phyloP scores from a whole-genome alignment of 2,888 invertebrate species.

The Pyrocoelia pectoralis region DNA sequence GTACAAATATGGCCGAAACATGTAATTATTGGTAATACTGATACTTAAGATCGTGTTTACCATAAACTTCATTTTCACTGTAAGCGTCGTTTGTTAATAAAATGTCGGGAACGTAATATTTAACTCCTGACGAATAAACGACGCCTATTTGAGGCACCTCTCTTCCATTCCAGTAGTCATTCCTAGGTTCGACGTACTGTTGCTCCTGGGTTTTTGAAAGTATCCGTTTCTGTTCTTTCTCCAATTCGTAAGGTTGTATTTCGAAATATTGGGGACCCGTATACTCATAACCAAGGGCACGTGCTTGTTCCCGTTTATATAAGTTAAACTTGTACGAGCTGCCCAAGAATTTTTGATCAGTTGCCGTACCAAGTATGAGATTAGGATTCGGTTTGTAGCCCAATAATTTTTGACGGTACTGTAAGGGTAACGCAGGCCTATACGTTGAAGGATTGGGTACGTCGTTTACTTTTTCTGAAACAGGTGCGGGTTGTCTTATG shows the following conservation, averaged over 20 bases:
- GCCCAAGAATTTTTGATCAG: constrained; percentile 54
- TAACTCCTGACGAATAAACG: constrained; percentile 56
- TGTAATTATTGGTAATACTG: constrained; percentile 12
- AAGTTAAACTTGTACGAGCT: constrained; percentile 48
- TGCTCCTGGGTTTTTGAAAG: not conserved
- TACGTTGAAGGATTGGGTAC: constrained; percentile 55
- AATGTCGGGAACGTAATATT: constrained; percentile 58
- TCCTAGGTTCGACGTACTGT: not conserved
- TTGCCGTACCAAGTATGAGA: constrained; percentile 54
- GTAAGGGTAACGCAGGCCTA: constrained; percentile 51
- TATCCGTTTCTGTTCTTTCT: constrained; percentile 20
- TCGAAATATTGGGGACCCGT: constrained; percentile 57
- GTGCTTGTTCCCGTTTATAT: constrained; percentile 49
- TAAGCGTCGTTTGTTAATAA: constrained; percentile 30
- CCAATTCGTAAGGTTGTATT: constrained; percentile 54
- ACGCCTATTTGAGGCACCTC: constrained; percentile 57
- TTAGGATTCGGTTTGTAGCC: constrained; percentile 50
- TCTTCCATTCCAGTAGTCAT: not conserved
- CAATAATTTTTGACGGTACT: constrained; percentile 51
- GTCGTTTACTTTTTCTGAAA: constrained; percentile 53
- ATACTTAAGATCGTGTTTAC: constrained; percentile 51
- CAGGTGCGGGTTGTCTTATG: constrained; percentile 52
- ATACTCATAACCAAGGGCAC: constrained; percentile 51
- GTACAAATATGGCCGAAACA: not conserved
- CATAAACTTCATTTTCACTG: constrained; percentile 56